Evolutionary conservation across 92 coral and sea anemone genomes (phyloP), one percentile per base, ranked within the genome.

Genomic region (Porites lobata): DNA sequence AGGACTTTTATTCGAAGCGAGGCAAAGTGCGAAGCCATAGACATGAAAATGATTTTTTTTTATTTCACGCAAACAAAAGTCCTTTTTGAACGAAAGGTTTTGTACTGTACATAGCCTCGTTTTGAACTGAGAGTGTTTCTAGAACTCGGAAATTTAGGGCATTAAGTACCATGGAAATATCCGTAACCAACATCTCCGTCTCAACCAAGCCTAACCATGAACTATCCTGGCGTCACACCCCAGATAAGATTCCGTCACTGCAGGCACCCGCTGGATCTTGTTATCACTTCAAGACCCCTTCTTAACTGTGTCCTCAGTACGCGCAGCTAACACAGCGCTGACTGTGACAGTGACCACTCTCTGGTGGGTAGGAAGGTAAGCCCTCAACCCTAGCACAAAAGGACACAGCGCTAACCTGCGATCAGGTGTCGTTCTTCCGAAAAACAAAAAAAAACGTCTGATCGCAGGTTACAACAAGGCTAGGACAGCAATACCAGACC

Each of bases 341-440:
- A 86, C 24, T 88, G 91, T 51, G 88, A 82, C 92, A 62, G 84
- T 32, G 78, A 82, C 47, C 88, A 88, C 75, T 82, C 88, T 8
- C 53, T 83, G 59, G 70, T 76, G 69, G 83, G 38, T 63, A 74
- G 83, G 77, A 82, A 75, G 87, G 61, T 82, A 77, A 79, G 67
- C 85, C 85, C 82, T 65, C 85, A 75, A 88, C 53, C 70, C 85
- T 26, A 11, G 57, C 71, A 11, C 2, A 20, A 6, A 18, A 65
- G 69, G n/a, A 22, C 59, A 54, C 59, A 54, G 59, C 59, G 32
- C 32, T 1, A 29, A 29, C 3, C 3, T 1, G 32, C 32, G 32
- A 29, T 29, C 32, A 29, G 32, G 32, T 29, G 32, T 29, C 32
- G 3, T 29, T 29, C 32, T 29, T 29, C 32, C 32, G 32, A 29